Conservation (phyloP, 2,113 vertebrate genomes). For the Mobula birostris region DNA sequence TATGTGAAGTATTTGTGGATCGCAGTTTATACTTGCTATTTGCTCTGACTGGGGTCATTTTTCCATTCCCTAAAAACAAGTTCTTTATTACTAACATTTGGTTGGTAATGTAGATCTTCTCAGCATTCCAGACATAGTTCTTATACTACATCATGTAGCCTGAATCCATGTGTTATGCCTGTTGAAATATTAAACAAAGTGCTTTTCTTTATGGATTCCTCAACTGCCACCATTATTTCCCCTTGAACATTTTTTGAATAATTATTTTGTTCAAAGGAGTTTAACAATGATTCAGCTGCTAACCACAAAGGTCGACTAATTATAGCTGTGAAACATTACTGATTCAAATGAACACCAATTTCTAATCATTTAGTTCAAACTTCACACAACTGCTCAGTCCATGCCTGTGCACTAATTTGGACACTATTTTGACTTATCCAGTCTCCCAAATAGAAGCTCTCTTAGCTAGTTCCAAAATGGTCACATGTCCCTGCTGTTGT, state of each 20-base stretch:
- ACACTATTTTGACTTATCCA: neutral
- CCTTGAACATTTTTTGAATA: conserved; percentile 31
- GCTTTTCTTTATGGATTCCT: neutral
- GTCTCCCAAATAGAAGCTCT: neutral
- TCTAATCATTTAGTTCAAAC: conserved; percentile 5
- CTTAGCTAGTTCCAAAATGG: neutral
- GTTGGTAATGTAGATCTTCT: neutral
- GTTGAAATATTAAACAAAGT: conserved; percentile 8
- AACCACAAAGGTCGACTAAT: neutral
- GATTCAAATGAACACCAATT: neutral
- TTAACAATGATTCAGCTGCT: neutral
- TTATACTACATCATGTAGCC: conserved; percentile 10
- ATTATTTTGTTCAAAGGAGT: conserved; percentile 30
- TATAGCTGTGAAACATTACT: neutral
- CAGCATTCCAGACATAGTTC: conserved; percentile 20
- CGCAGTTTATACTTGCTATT: conserved; percentile 23
- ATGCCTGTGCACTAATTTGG: neutral
- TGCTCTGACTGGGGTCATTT: conserved; percentile 12
- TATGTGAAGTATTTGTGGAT: neutral
- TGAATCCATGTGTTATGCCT: neutral
- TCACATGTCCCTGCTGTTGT: neutral
- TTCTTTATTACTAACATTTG: conserved; percentile 25
- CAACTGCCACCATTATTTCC: conserved; percentile 26
- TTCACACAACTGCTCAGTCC: neutral
- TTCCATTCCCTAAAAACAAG: neutral